A percentile compares a stretch with the other conserved stretches of the same genome.
phyloP scores from a whole-genome alignment of 1,140 invertebrate genomes.

The Bombus cullumanus region DNA sequence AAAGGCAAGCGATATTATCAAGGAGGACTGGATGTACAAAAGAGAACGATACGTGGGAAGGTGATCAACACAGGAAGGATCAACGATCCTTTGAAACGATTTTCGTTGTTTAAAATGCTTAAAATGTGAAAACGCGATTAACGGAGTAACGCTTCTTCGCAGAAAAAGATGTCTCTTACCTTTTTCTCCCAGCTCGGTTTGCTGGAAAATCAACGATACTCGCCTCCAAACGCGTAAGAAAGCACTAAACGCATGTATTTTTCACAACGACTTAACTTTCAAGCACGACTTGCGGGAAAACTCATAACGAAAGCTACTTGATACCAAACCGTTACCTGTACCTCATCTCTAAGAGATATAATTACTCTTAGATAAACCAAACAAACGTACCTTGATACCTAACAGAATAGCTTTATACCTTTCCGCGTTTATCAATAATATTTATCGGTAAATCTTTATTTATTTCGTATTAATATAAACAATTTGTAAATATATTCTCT shows the following conservation, averaged over 20 bases:
- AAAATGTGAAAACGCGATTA: too few species aligned
- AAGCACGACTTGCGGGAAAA: neutral
- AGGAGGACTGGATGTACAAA: conserved; percentile 86
- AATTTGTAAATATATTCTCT: neutral
- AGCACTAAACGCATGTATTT: too few species aligned
- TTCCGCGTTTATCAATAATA: neutral
- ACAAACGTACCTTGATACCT: too few species aligned
- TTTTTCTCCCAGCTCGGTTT: too few species aligned
- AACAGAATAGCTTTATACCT: too few species aligned
- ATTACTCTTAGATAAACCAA: neutral
- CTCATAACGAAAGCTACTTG: neutral
- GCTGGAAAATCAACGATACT: too few species aligned
- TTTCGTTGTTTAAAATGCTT: too few species aligned
- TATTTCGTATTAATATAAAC: neutral
- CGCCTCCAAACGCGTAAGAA: too few species aligned
- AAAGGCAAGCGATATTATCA: conserved; percentile 91
- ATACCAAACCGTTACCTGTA: neutral
- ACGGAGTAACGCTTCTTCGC: too few species aligned
- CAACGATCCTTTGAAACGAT: too few species aligned
- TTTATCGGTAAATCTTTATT: neutral
- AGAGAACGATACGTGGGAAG: conserved; percentile 66
- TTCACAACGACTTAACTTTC: neutral
- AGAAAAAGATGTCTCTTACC: too few species aligned
- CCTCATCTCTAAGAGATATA: neutral
- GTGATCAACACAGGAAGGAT: neutral